Base-by-base conservation (phyloP, 2,888 invertebrate genomes). In the Julus scandinavius region DNA sequence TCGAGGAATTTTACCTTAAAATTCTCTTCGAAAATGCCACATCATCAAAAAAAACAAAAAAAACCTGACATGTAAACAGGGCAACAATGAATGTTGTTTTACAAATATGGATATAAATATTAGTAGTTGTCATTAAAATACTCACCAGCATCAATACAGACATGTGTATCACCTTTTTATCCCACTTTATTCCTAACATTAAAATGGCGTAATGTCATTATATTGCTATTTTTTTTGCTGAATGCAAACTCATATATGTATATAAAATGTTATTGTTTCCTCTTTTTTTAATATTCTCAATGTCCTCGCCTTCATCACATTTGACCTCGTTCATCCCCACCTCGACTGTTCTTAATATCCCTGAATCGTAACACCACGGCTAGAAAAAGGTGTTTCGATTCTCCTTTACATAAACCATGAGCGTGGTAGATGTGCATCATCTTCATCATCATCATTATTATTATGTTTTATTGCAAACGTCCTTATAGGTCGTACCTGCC, bases 321-420 rank as follows among this genome's bases (percentile, higher is more conserved):
- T n/a, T 63, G 58, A 63, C 58, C 58, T 63, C 58, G 58, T 63
- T 63, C 58, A 63, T 63, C 58, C 58, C 58, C 58, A 63, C n/a
- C 58, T 63, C 58, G 58, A 63, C 58, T n/a, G 58, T 63, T 63
- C n/a, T 63, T 63, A 63, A 63, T 63, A 63, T 63, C 58, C n/a
- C 58, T 54, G 54, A 54, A 54, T 54, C 15, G 54, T 54, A 54
- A 54, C 54, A 13, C 54, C 58, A n/a, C 58, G n/a, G n/a, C 15
- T 63, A n/a, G 58, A 63, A 63, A 63, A n/a, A n/a, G 58, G 58
- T 63, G 58, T 63, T 63, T n/a, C 58, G 6, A n/a, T n/a, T 6
- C 58, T 63, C 58, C 58, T 63, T 63, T 63, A 63, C 58, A 63
- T 63, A 63, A 63, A 63, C 58, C 58, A 63, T 63, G 58, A 63